Conservation (phyloP, 2,888 invertebrate species). For the Hemicrepidius hirtus region DNA sequence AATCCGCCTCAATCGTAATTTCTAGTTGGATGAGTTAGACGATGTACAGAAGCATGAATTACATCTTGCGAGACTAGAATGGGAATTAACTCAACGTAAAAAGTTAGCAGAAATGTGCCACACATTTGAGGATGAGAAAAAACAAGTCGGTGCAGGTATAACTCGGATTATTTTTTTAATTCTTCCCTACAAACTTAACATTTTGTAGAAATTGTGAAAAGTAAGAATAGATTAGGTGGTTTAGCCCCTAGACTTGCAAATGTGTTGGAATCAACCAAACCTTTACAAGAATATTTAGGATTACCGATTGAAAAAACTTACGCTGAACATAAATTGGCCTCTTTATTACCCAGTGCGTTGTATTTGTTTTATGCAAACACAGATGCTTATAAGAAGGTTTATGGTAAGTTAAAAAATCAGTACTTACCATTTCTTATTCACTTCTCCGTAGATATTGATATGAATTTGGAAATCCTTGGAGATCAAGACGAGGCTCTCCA, state of each 20-base stretch:
- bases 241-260: slow-evolving; percentile 85
- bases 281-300: slow-evolving; percentile 91
- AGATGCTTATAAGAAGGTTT: slow-evolving; percentile 87
- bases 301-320: slow-evolving; percentile 86
- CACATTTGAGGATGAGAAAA: slow-evolving; percentile 85
- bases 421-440: too few species aligned
- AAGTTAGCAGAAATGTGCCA: slow-evolving; percentile 85
- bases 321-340: slow-evolving; percentile 84
- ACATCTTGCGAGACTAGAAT: slow-evolving; percentile 90
- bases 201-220: slow-evolving; percentile 64
- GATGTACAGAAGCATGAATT: slow-evolving; percentile 83
- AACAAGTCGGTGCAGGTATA: slow-evolving; percentile 81
- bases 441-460: slow-evolving; percentile 66
- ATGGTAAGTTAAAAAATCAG: slow-evolving; percentile 72
- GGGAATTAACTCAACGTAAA: slow-evolving; percentile 93
- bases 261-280: slow-evolving; percentile 87
- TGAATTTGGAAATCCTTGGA: slow-evolving; percentile 76
- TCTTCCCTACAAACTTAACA: not conserved
- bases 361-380: slow-evolving; percentile 92
- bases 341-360: slow-evolving; percentile 85
- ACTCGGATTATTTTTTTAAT: not conserved
- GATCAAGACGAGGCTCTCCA: slow-evolving; percentile 82
- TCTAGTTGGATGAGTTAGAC: slow-evolving; percentile 59
- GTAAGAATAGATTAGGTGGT: slow-evolving; percentile 80
- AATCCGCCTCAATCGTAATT: too few species aligned